Conservation (phyloP, 1,140 invertebrate genomes). For the Atta texana region DNA sequence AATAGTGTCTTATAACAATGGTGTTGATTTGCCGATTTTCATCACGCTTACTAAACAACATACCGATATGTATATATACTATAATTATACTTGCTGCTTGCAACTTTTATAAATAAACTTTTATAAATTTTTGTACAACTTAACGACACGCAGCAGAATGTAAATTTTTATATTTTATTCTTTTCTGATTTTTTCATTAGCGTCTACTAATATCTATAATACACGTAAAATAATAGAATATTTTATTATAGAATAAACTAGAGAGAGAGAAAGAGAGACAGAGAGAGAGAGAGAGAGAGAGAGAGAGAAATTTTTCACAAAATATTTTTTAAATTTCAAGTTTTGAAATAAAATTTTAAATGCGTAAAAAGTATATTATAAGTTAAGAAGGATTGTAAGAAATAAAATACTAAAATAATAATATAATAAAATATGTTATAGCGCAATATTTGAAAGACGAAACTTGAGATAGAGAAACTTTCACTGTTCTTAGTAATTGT, state of each 20-base stretch:
- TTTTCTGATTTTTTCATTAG: neutral
- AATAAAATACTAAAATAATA: neutral
- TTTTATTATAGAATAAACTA: too few species aligned
- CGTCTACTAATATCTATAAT: too few species aligned
- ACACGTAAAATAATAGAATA: too few species aligned
- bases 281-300: too few species aligned
- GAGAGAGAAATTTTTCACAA: neutral
- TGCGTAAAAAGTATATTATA: neutral
- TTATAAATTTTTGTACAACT: neutral
- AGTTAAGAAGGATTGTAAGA: neutral
- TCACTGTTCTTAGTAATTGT: slow-evolving; percentile 29
- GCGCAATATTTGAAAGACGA: neutral
- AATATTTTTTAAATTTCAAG: neutral
- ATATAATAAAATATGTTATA: neutral
- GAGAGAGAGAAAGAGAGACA: too few species aligned
- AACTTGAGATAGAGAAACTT: neutral
- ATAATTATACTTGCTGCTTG: neutral
- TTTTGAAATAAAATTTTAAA: neutral
- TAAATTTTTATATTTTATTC: neutral
- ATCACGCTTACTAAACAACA: neutral
- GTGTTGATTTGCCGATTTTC: neutral
- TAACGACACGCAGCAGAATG: neutral
- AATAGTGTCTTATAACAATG: slow-evolving; percentile 8
- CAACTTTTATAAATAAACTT: neutral
- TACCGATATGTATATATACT: neutral